phyloP scores from a whole-genome alignment of 2,797 vertebrate genomes.

The Carapus acus region DNA sequence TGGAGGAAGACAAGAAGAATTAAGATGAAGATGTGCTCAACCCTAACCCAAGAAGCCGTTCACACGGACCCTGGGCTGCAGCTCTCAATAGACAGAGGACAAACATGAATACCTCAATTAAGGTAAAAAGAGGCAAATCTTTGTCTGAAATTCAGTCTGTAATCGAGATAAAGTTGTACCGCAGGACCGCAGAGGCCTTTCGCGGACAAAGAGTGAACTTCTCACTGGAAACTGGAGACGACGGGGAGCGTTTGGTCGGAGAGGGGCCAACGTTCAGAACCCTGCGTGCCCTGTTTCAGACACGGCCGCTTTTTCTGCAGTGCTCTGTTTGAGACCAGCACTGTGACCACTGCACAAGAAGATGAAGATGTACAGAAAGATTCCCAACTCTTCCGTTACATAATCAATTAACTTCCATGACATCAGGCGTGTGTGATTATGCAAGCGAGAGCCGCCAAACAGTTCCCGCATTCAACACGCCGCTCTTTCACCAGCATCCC shows the following conservation, averaged over 20 bases:
- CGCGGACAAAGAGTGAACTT: constrained; percentile 59
- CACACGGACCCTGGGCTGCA: constrained; percentile 48
- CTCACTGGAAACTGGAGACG: constrained; percentile 59
- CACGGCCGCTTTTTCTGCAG: constrained; percentile 13
- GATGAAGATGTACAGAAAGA: neutral
- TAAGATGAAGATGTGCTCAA: constrained; percentile 38
- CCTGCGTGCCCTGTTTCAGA: constrained; percentile 10
- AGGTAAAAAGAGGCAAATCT: constrained; percentile 27
- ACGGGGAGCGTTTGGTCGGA: constrained; percentile 38
- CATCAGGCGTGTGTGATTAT: constrained; percentile 46
- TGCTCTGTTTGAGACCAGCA: neutral
- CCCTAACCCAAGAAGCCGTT: constrained; percentile 29
- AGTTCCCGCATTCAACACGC: constrained; percentile 51
- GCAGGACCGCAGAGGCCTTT: constrained; percentile 37
- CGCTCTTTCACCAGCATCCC: constrained; percentile 34
- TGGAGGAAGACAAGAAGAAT: constrained; percentile 32
- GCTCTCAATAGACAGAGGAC: constrained; percentile 20
- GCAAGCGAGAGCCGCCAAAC: constrained; percentile 37
- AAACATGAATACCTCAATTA: constrained; percentile 39
- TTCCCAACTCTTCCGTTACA: constrained; percentile 36
- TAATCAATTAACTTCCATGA: constrained; percentile 56
- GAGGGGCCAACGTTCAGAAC: constrained; percentile 27
- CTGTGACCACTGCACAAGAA: no score
- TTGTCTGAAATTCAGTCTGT: constrained; percentile 32
- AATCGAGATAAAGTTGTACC: constrained; percentile 42